Evolutionary conservation across 2,888 invertebrate species (phyloP), one percentile per base, ranked within the genome.

Genomic region (Andrena praecox): DNA sequence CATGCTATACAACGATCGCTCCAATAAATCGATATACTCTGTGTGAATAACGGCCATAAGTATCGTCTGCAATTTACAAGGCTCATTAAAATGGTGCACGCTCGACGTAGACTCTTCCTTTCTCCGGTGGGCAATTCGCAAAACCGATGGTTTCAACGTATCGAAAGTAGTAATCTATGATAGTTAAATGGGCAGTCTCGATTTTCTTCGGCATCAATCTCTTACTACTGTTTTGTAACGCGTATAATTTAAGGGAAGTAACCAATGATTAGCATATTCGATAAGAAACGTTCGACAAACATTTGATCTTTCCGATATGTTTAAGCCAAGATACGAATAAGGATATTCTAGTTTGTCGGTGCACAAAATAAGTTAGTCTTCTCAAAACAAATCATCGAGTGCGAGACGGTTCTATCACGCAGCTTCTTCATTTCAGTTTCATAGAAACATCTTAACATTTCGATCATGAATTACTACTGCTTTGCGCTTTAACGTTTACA

Each of bases 1-100:
- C 16, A 75, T 56, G 20, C 54, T 72, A 59, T 59, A 69, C 76
- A 82, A 82, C 76, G 76, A 82, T 76, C 59, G 29, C 64, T 59
- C 35, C 12, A 67, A 67, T 50, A 70, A 70, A 70, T 69, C 54
- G 35, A 71, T 42, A 52, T 72, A 68, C 29, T 50, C 10, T 59
- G 6, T 54, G 69, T 27, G 33, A 62, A 54, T 42, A 71, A 27
- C 48, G 33, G 66, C 59, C 60, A 33, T 79, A 70, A 64, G 52
- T 76, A 70, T 48, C 8, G 31, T 62, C 27, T 62, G 62, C 31
- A 60, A 42, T 66, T 62, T 50, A 69, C 29, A 27, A 60, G 33
- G 50, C 64, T 31, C n/a, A 12, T 48, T 62, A n/a, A 20, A 73
- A 52, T 62, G 66, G 20, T 63, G 42, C 20, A 29, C 2, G 42